Evolutionary conservation across 2,888 invertebrate genomes (phyloP).

Genomic region (Nemotelus pantherinus): DNA sequence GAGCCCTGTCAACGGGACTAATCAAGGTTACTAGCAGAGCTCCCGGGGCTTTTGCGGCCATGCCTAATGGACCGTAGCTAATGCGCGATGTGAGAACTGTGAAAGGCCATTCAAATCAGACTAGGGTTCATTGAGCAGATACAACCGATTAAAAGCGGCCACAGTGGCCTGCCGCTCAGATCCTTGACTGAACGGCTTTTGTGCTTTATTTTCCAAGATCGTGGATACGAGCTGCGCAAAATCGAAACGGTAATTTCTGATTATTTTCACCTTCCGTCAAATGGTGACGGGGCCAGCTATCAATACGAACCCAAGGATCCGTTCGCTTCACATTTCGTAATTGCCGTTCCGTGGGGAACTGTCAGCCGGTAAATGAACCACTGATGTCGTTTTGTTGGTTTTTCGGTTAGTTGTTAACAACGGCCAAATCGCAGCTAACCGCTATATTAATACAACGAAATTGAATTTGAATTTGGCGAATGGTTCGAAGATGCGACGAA

Average conservation of each 20-base stretch:
- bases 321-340: background rate
- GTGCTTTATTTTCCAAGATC: background rate
- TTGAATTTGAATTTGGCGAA: background rate
- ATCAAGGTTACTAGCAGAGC: constrained; percentile 6
- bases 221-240: background rate
- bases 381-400: constrained; percentile 38
- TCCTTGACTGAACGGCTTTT: background rate
- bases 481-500: constrained; percentile 31
- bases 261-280: constrained; percentile 47
- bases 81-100: constrained; percentile 46
- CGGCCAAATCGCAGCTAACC: constrained; percentile 5
- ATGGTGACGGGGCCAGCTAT: constrained; percentile 22
- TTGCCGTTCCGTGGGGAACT: background rate
- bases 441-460: background rate
- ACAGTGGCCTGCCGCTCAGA: constrained; percentile 44
- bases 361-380: constrained; percentile 10
- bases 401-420: constrained; percentile 6
- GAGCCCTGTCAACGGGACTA: constrained; percentile 26
- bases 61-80: constrained; percentile 31
- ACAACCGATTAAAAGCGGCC: constrained; percentile 31
- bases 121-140: constrained; percentile 33
- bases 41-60: background rate
- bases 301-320: constrained; percentile 4
- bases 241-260: constrained; percentile 29
- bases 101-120: constrained; percentile 45